A percentile compares a stretch with the other conserved stretches of the same genome.
Evolutionary conservation across 2,113 vertebrate genomes (phyloP).

Genomic region (Ovis canadensis): DNA sequence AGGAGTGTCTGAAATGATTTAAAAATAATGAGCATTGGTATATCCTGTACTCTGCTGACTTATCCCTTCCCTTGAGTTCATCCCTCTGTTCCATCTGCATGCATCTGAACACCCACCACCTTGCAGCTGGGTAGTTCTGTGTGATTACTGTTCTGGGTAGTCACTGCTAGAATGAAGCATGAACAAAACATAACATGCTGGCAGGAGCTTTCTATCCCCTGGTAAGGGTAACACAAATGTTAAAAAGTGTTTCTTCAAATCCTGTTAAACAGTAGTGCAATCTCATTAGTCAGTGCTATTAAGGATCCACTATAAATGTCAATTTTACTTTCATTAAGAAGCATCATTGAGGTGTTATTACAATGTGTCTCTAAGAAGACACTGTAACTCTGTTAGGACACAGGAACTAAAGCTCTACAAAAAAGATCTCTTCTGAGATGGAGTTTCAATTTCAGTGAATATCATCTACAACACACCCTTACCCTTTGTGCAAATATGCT

Average conservation of each 20-base stretch:
- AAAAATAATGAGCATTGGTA: not conserved
- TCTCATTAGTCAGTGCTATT: not conserved
- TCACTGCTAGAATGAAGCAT: not conserved
- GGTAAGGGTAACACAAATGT: not conserved
- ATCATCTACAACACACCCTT: fast-evolving
- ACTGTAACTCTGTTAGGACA: not conserved
- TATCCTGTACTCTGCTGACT: not conserved
- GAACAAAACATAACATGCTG: not conserved
- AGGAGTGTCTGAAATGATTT: not conserved
- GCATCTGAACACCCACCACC: not conserved
- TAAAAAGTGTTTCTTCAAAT: not conserved
- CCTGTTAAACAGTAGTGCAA: not conserved
- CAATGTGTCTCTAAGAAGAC: not conserved
- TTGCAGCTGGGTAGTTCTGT: not conserved
- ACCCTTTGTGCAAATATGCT: not conserved
- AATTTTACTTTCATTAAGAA: not conserved
- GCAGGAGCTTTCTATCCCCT: not conserved
- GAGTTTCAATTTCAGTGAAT: not conserved
- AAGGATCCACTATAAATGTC: not conserved
- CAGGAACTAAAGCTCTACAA: not conserved
- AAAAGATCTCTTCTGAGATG: not conserved
- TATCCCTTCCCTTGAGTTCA: not conserved
- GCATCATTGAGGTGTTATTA: not conserved
- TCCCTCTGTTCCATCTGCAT: not conserved
- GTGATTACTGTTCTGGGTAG: not conserved